These are phyloP conservation scores for Cettia cetti DNA, from an alignment of 2,113 vertebrate species.

Conservation along the genomic window DNA sequence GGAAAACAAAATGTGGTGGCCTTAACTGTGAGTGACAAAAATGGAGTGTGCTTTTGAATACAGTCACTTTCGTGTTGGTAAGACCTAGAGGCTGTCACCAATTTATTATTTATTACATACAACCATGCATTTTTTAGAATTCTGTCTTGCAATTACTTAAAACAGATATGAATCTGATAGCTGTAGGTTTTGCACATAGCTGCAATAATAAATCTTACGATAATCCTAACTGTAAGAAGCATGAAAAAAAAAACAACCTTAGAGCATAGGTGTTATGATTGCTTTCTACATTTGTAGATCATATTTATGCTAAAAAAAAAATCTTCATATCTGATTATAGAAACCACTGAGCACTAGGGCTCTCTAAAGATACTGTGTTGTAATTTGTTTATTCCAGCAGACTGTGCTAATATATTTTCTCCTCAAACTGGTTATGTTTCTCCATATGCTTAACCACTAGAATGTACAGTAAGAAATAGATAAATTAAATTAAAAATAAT, in stretches of 20 bases:
- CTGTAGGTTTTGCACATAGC: not conserved
- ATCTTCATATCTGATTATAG: not conserved
- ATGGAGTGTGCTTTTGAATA: not conserved
- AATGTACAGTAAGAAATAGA: not conserved
- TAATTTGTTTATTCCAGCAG: not conserved
- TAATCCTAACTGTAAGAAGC: not conserved
- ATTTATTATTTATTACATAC: not conserved
- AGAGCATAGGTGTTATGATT: not conserved
- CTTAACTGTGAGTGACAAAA: not conserved
- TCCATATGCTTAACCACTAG: not conserved
- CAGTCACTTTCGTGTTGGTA: not conserved
- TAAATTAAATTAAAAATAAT: not conserved
- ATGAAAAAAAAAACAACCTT: not conserved
- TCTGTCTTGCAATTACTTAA: not conserved
- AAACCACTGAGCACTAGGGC: not conserved
- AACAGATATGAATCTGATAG: not conserved
- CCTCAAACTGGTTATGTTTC: not conserved
- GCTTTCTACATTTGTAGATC: not conserved
- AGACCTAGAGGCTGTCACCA: not conserved
- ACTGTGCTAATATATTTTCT: not conserved
- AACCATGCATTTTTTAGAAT: not conserved
- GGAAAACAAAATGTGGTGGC: not conserved
- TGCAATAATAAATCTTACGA: not conserved
- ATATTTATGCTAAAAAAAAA: not conserved
- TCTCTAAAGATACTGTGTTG: not conserved